Conservation (phyloP, 2,888 invertebrate genomes). For the Hyles lineata region DNA sequence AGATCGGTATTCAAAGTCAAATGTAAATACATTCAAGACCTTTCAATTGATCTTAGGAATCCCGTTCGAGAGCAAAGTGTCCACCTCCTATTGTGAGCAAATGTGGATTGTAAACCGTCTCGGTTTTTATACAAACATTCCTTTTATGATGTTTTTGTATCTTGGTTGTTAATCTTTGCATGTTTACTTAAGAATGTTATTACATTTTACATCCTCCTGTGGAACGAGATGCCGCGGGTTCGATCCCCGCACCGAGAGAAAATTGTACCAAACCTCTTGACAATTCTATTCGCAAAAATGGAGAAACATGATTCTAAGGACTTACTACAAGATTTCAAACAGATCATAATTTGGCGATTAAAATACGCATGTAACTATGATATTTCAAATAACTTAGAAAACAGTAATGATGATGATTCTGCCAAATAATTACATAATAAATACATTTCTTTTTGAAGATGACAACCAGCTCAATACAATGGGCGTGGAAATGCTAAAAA, state of each 20-base stretch:
- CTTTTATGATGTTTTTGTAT: background rate
- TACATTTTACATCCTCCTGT: too few species aligned
- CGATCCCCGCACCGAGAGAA: too few species aligned
- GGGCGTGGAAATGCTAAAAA: background rate
- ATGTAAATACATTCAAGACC: slow-evolving; percentile 56
- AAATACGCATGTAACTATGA: background rate
- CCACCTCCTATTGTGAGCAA: slow-evolving; percentile 38
- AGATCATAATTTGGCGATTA: background rate
- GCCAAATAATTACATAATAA: background rate
- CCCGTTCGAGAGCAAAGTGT: slow-evolving; percentile 47
- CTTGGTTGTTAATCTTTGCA: background rate
- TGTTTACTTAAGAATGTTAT: background rate
- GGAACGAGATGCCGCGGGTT: too few species aligned
- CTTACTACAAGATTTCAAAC: too few species aligned
- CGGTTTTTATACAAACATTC: slow-evolving; percentile 45
- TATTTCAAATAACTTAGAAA: background rate
- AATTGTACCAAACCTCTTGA: too few species aligned
- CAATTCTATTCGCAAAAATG: too few species aligned
- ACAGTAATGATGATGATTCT: background rate
- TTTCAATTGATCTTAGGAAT: slow-evolving; percentile 52
- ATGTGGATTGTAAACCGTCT: slow-evolving; percentile 28
- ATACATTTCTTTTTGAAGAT: background rate
- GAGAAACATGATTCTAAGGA: too few species aligned
- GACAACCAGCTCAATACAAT: background rate
- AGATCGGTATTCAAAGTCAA: slow-evolving; percentile 59